Conservation (phyloP, 2,797 vertebrate species). For the Eospalax fontanierii region DNA sequence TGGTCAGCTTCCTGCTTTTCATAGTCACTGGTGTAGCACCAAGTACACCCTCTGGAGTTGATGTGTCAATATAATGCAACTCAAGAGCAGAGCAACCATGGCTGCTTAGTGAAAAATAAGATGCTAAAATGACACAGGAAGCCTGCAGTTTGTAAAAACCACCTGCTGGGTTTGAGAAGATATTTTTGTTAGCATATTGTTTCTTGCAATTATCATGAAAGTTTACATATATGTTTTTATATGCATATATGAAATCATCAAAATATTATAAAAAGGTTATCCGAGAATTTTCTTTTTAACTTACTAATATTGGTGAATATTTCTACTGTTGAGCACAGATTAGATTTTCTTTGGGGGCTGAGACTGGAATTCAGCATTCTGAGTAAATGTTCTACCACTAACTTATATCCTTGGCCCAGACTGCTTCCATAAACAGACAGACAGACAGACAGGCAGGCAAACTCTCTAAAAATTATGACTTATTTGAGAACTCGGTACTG, state of each 20-base stretch:
- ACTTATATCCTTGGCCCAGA: background rate
- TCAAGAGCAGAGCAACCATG: constrained; percentile 19
- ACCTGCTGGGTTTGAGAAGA: background rate
- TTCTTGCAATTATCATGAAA: background rate
- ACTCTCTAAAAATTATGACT: background rate
- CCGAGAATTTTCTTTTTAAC: background rate
- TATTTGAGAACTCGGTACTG: constrained; percentile 29
- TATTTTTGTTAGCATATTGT: background rate
- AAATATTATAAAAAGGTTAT: constrained; percentile 3
- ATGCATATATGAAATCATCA: background rate
- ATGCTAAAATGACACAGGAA: background rate
- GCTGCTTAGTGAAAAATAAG: background rate
- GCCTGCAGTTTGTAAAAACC: background rate
- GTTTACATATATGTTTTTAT: background rate
- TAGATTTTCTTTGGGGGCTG: background rate
- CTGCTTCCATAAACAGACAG: background rate
- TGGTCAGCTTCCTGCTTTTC: background rate
- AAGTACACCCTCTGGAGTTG: background rate
- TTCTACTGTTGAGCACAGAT: background rate
- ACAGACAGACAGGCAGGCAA: background rate
- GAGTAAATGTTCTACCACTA: background rate
- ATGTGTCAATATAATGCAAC: background rate
- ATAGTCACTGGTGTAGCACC: background rate
- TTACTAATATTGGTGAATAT: background rate
- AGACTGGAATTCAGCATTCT: background rate